Evolutionary conservation across 2,113 vertebrate genomes (phyloP).

Genomic region (Lophotis ruficrista): DNA sequence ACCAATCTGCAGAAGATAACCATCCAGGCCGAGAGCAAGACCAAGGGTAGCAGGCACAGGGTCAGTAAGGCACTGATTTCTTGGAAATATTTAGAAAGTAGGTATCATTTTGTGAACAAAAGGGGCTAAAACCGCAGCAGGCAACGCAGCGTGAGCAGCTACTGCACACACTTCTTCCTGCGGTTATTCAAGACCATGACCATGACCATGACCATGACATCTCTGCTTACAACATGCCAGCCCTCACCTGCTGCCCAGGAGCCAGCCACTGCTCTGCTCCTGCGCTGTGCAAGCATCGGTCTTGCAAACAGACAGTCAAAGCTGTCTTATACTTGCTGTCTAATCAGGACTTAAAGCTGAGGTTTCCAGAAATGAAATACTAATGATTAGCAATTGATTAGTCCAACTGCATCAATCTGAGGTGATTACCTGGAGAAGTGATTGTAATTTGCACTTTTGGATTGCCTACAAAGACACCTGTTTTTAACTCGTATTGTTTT

Average conservation of each 20-base stretch:
- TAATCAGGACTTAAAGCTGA: not conserved
- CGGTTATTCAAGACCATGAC: not conserved
- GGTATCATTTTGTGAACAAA: not conserved
- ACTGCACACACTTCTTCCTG: not conserved
- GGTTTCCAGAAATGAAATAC: not conserved
- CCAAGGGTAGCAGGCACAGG: rapidly evolving
- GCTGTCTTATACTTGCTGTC: not conserved
- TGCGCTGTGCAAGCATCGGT: rapidly evolving
- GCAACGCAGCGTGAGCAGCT: not conserved
- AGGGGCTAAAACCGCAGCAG: not conserved
- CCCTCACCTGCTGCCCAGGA: not conserved
- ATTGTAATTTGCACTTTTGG: conserved; percentile 17
- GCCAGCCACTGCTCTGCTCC: not conserved
- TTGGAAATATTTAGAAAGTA: not conserved
- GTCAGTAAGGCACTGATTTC: not conserved
- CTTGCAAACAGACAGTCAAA: not conserved
- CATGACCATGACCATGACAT: rapidly evolving
- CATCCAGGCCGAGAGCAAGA: not conserved
- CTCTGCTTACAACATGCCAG: not conserved
- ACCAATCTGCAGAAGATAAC: not conserved
- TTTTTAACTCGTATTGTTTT: not conserved
- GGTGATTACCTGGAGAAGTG: conserved; percentile 29
- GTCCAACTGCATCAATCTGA: not conserved
- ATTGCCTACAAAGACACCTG: not conserved
- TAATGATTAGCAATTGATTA: conserved; percentile 46